These are phyloP conservation scores for Zaprionus obscuricornis DNA, from an alignment of 2,888 invertebrate genomes.

Conservation along the genomic window DNA sequence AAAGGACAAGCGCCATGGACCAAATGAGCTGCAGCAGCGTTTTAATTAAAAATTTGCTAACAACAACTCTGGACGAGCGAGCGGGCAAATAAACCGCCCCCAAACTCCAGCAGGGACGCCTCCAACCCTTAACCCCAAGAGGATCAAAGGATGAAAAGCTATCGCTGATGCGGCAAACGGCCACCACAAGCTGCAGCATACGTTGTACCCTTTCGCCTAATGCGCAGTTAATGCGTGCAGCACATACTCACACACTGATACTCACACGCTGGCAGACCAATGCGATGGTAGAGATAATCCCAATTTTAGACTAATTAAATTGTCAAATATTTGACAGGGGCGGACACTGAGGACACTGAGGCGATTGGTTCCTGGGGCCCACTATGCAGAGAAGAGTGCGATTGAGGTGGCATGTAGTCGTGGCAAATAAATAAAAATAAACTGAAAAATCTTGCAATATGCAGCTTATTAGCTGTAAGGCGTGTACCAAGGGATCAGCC, in stretches of 20 bases:
- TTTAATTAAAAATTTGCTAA: slow-evolving; percentile 65
- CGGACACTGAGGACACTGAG: not conserved
- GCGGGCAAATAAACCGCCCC: not conserved
- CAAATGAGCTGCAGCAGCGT: slow-evolving; percentile 58
- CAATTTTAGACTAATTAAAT: slow-evolving; percentile 81
- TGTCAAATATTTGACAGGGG: slow-evolving; percentile 80
- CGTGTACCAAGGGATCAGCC: not conserved
- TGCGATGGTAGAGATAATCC: slow-evolving; percentile 65
- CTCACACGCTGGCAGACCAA: not conserved
- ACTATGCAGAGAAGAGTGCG: not conserved
- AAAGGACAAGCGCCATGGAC: slow-evolving; percentile 46
- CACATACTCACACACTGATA: not conserved
- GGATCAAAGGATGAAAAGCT: slow-evolving; percentile 69
- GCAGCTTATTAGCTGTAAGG: slow-evolving; percentile 57
- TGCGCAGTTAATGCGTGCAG: slow-evolving; percentile 36
- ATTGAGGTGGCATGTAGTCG: slow-evolving; percentile 21
- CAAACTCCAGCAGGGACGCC: too few species aligned
- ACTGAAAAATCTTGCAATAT: slow-evolving; percentile 35
- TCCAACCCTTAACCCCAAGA: slow-evolving; percentile 12
- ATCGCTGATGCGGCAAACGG: slow-evolving; percentile 64
- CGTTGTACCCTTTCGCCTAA: slow-evolving; percentile 10
- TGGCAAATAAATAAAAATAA: slow-evolving; percentile 34
- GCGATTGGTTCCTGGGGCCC: not conserved
- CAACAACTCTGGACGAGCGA: not conserved
- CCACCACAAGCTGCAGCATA: slow-evolving; percentile 70